Evolutionary conservation across 2,797 vertebrate species (phyloP).

Genomic region (Chelmon rostratus): DNA sequence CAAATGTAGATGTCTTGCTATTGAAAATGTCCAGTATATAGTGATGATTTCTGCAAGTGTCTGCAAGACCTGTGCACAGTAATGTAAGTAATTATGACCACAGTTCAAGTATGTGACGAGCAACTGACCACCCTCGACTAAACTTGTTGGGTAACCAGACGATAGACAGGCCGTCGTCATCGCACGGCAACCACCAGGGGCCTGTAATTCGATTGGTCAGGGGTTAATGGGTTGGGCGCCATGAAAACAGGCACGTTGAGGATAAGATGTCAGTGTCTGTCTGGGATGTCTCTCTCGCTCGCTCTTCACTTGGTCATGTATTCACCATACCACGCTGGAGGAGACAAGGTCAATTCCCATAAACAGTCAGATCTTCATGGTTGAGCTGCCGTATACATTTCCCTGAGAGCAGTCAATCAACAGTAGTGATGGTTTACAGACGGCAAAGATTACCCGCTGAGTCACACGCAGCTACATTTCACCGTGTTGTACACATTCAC

Average conservation of each 20-base stretch:
- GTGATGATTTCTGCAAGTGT: background rate
- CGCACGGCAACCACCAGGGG: slow-evolving; percentile 41
- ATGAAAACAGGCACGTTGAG: slow-evolving; percentile 60
- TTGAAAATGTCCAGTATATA: background rate
- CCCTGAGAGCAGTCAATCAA: slow-evolving; percentile 26
- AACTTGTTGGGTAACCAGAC: slow-evolving; percentile 63
- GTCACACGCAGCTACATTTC: slow-evolving; percentile 34
- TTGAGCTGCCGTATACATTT: slow-evolving; percentile 19
- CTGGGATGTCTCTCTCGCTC: slow-evolving; percentile 59
- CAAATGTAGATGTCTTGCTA: slow-evolving; percentile 3
- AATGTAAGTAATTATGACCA: slow-evolving; percentile 42
- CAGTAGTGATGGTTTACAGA: slow-evolving; percentile 2
- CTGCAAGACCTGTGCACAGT: slow-evolving; percentile 25
- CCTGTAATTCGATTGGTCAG: slow-evolving; percentile 72
- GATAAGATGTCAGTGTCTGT: slow-evolving; percentile 77
- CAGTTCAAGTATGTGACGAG: slow-evolving; percentile 29
- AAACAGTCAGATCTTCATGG: slow-evolving; percentile 30
- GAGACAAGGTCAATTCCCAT: slow-evolving; percentile 37
- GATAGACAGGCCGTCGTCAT: slow-evolving; percentile 68
- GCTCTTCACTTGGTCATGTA: slow-evolving; percentile 25
- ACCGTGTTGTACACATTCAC: slow-evolving; percentile 16
- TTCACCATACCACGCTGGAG: slow-evolving; percentile 6
- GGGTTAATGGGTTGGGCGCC: slow-evolving; percentile 81
- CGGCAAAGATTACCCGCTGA: slow-evolving; percentile 40
- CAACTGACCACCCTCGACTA: slow-evolving; percentile 50